A percentile compares a stretch with the other conserved stretches of the same genome.
phyloP scores from a whole-genome alignment of 1,140 invertebrate species.

The Drosophila pseudoobscura region DNA sequence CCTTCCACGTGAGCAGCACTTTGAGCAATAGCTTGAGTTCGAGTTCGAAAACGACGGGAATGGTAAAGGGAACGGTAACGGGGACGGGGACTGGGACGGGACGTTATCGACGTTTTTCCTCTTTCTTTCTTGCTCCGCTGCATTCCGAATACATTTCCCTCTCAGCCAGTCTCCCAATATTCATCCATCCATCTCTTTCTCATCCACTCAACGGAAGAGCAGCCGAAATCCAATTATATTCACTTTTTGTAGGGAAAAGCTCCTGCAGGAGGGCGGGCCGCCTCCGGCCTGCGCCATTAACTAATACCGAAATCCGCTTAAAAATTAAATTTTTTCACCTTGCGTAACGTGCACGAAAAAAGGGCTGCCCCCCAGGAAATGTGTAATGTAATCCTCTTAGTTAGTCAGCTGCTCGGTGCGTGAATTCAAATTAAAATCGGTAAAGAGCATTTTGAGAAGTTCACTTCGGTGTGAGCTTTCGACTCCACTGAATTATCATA shows the following conservation, averaged over 20 bases:
- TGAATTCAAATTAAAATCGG: slow-evolving; percentile 25
- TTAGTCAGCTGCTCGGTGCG: slow-evolving; percentile 36
- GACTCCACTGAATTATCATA: no score
- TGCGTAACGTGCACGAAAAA: slow-evolving; percentile 7
- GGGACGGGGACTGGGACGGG: not conserved
- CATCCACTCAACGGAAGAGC: slow-evolving; percentile 11
- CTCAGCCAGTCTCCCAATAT: not conserved
- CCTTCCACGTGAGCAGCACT: slow-evolving; percentile 70
- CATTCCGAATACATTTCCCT: slow-evolving; percentile 35
- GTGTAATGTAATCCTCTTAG: slow-evolving; percentile 46
- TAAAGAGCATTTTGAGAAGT: no score
- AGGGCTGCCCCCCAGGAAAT: slow-evolving; percentile 16
- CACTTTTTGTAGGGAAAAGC: slow-evolving; percentile 46
- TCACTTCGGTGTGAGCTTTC: no score
- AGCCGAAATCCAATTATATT: slow-evolving; percentile 74
- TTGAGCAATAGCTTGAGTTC: slow-evolving; percentile 36
- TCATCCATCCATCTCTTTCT: slow-evolving; percentile 8
- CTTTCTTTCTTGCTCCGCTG: slow-evolving; percentile 27
- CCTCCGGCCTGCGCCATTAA: slow-evolving; percentile 66
- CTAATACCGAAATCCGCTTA: slow-evolving; percentile 76
- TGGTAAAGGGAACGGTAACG: slow-evolving; percentile 7
- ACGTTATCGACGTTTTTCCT: slow-evolving; percentile 53
- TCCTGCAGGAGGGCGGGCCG: slow-evolving; percentile 6
- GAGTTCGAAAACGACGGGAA: slow-evolving; percentile 22
- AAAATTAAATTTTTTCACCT: slow-evolving; percentile 75